Conservation (phyloP, 1,140 invertebrate species). For the Drosophila pectinifera region DNA sequence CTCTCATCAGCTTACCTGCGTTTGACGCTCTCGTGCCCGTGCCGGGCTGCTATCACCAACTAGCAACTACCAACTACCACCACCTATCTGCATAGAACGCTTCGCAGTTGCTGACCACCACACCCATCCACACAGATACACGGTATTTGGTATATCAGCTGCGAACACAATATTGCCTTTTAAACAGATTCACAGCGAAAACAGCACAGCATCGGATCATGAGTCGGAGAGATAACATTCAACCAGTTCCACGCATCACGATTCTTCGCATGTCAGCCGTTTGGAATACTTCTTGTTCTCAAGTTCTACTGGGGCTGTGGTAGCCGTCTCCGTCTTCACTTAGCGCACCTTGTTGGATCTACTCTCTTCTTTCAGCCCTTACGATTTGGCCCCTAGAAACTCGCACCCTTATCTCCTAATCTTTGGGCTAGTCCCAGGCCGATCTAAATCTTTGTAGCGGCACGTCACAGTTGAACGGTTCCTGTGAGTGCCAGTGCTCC, state of each 20-base stretch:
- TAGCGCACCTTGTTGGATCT: constrained; percentile 15
- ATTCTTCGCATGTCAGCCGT: constrained; percentile 51
- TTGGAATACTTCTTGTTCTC: constrained; percentile 46
- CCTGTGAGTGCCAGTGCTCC: constrained; percentile 59
- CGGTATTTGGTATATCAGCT: constrained; percentile 83
- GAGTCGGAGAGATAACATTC: constrained; percentile 1
- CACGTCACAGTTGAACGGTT: constrained; percentile 71
- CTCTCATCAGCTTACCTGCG: constrained; percentile 74
- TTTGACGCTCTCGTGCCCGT: constrained; percentile 52
- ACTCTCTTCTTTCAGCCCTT: constrained; percentile 13
- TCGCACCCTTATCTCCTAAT: constrained; percentile 4
- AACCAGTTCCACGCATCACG: constrained; percentile 6
- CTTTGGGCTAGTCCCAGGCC: constrained; percentile 16
- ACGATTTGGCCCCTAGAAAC: constrained; percentile 3
- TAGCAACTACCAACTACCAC: constrained; percentile 47
- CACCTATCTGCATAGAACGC: constrained; percentile 64
- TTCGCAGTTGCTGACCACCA: constrained; percentile 74
- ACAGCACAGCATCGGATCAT: constrained; percentile 1
- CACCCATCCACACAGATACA: constrained; percentile 75
- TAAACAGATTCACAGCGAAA: constrained; percentile 76
- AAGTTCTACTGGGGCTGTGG: constrained; percentile 8
- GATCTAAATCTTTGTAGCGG: constrained; percentile 65
- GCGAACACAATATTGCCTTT: constrained; percentile 81
- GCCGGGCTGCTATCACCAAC: constrained; percentile 30
- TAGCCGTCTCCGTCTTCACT: constrained; percentile 35